Percentiles rank a stretch among this genome's conserved stretches.
These are phyloP conservation scores for Pandemis corylana DNA, from an alignment of 2,888 invertebrate species.

Conservation along the genomic window DNA sequence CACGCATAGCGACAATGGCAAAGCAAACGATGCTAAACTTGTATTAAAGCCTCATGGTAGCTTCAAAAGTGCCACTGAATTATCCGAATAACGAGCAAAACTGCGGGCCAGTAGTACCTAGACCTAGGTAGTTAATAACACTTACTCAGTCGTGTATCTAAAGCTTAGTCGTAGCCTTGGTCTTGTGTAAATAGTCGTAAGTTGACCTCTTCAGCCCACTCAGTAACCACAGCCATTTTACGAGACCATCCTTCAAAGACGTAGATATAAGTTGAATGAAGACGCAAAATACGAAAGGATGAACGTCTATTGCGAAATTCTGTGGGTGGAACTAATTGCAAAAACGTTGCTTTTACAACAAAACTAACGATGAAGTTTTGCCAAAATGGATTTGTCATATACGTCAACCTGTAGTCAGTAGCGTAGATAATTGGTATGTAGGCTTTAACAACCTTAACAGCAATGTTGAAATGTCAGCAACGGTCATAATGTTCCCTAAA, in stretches of 20 bases:
- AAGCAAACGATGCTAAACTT: too few species aligned
- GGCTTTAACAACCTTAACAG: background rate
- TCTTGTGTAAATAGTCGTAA: background rate
- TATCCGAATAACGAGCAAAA: too few species aligned
- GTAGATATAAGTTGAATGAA: background rate
- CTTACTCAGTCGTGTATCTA: too few species aligned
- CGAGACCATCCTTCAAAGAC: background rate
- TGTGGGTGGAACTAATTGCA: background rate
- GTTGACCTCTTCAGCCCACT: background rate
- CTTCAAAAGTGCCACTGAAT: too few species aligned
- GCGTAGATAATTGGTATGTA: background rate
- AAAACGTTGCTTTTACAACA: background rate
- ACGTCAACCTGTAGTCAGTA: background rate
- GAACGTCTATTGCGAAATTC: background rate
- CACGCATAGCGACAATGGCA: too few species aligned
- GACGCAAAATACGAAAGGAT: background rate
- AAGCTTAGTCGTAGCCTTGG: constrained; percentile 2
- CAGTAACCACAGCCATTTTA: background rate
- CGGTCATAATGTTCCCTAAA: background rate
- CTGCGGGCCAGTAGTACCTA: too few species aligned
- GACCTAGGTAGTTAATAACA: too few species aligned
- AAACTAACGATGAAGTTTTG: background rate
- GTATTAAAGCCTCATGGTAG: too few species aligned
- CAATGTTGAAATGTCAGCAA: background rate
- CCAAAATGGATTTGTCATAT: background rate